Conservation (phyloP, 2,797 vertebrate species). For the Anas acuta region DNA sequence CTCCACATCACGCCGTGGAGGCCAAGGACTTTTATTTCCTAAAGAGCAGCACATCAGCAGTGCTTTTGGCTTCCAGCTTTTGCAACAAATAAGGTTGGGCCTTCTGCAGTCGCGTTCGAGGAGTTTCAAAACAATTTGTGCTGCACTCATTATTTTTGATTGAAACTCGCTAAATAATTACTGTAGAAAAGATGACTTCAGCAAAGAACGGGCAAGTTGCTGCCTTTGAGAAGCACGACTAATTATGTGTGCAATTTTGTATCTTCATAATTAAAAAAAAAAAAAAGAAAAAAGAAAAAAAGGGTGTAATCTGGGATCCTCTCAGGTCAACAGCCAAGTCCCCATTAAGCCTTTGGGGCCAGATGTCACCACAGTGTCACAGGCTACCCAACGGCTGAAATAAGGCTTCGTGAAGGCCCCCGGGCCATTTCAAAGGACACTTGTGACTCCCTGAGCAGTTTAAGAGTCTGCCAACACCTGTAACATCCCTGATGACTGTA, state of each 20-base stretch:
- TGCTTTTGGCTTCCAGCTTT: slow-evolving; percentile 2
- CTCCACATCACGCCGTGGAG: not conserved
- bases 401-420: not conserved
- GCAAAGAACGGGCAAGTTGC: slow-evolving; percentile 26
- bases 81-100: not conserved
- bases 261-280: not conserved
- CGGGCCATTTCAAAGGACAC: not conserved
- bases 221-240: not conserved
- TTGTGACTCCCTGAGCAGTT: not conserved
- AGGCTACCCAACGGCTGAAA: not conserved
- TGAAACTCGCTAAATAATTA: slow-evolving; percentile 17
- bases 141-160: slow-evolving; percentile 22
- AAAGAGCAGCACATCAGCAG: not conserved
- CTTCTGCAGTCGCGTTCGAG: slow-evolving; percentile 1
- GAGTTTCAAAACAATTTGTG: slow-evolving; percentile 9
- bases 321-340: not conserved
- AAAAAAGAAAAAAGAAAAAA: not conserved
- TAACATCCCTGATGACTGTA: not conserved
- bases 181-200: slow-evolving; percentile 40
- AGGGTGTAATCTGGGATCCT: not conserved
- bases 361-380: not conserved
- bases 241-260: not conserved
- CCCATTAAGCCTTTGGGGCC: not conserved
- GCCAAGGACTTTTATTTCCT: not conserved
- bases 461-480: not conserved